Conservation (phyloP, 2,113 vertebrate species). For the Mobula hypostoma region DNA sequence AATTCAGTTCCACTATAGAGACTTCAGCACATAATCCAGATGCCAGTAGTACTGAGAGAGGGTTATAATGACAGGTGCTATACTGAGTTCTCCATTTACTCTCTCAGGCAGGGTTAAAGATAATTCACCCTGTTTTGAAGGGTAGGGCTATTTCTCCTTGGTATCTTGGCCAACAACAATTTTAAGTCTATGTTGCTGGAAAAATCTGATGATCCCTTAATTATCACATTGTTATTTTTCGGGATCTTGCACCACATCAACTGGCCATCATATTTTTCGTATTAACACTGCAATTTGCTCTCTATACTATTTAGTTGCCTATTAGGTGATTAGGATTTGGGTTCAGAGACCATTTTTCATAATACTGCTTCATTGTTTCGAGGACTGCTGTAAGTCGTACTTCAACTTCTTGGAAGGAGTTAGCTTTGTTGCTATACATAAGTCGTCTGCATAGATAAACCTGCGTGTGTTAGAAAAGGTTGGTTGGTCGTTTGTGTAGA, state of each 20-base stretch:
- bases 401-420: too few species aligned
- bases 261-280: too few species aligned
- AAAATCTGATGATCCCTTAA: neutral
- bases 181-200: neutral
- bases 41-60: neutral
- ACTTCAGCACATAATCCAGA: neutral
- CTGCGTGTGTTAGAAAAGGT: too few species aligned
- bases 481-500: too few species aligned
- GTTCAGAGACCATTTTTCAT: too few species aligned
- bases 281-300: too few species aligned
- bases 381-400: too few species aligned
- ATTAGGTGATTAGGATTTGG: neutral
- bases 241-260: neutral
- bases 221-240: neutral
- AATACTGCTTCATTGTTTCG: too few species aligned
- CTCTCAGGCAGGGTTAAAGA: neutral
- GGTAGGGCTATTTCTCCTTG: neutral
- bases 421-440: too few species aligned
- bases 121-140: neutral
- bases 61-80: neutral
- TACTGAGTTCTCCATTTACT: neutral
- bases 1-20: neutral
- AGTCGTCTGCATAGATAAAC: too few species aligned
- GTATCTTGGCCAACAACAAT: neutral
- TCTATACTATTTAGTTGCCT: neutral